A percentile compares a stretch with the other conserved stretches of the same genome.
Evolutionary conservation across 2,113 vertebrate genomes (phyloP).

Genomic region (Eurypyga helias): DNA sequence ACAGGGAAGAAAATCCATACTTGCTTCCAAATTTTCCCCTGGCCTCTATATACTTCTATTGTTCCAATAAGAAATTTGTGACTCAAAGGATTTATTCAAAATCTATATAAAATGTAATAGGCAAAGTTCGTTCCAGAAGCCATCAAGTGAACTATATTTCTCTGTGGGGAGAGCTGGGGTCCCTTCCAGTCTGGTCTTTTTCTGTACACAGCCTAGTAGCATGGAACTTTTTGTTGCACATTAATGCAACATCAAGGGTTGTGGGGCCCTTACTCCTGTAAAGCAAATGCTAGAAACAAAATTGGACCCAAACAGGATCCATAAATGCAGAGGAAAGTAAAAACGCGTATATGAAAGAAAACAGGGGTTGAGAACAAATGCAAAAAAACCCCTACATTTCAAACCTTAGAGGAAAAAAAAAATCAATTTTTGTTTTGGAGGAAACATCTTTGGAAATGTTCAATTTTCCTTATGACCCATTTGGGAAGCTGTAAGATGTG

Average conservation of each 20-base stretch:
- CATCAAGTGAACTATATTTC: constrained; percentile 41
- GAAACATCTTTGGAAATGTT: constrained; percentile 4
- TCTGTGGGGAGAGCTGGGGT: constrained; percentile 35
- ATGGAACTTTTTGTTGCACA: not conserved
- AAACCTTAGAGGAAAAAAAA: not conserved
- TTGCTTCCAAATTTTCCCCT: constrained; percentile 48
- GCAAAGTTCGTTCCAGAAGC: constrained; percentile 58
- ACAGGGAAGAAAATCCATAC: constrained; percentile 79
- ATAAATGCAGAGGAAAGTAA: constrained; percentile 23
- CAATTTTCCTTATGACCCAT: not conserved
- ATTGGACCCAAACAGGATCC: constrained; percentile 8
- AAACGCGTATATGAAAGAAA: not conserved
- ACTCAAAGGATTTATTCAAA: constrained; percentile 59
- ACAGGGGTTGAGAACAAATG: not conserved
- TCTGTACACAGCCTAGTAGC: constrained; percentile 30
- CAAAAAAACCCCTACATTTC: not conserved
- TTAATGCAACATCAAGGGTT: not conserved
- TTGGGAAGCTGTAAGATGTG: not conserved
- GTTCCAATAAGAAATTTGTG: constrained; percentile 50
- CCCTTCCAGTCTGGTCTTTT: constrained; percentile 61
- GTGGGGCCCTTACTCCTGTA: constrained; percentile 6
- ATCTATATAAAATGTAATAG: constrained; percentile 62
- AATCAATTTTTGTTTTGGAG: not conserved
- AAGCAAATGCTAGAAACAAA: constrained; percentile 34
- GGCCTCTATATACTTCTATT: constrained; percentile 21